Evolutionary conservation across 2,113 vertebrate genomes (phyloP).

Genomic region (Equus przewalskii): DNA sequence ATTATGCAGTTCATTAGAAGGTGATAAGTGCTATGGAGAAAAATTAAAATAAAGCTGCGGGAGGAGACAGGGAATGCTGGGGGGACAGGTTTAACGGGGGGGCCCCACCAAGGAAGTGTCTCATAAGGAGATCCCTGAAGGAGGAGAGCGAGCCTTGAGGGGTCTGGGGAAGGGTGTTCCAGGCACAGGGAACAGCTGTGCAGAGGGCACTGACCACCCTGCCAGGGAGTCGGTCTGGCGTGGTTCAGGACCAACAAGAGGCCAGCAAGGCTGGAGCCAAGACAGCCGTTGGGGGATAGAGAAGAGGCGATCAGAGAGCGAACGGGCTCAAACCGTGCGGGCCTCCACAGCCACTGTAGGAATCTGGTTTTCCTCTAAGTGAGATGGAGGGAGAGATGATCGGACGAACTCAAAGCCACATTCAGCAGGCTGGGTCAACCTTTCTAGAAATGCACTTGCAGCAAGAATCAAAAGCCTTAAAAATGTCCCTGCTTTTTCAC

Average conservation of each 20-base stretch:
- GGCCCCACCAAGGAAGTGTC: neutral
- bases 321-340: accelerated
- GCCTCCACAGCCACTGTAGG: neutral
- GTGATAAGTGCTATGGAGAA: neutral
- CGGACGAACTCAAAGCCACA: neutral
- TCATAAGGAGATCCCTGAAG: neutral
- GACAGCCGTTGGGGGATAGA: no score
- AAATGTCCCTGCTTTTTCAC: neutral
- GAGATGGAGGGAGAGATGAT: neutral
- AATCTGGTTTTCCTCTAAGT: neutral
- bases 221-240: neutral
- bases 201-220: neutral
- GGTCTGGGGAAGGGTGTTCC: neutral
- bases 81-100: neutral
- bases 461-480: neutral
- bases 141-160: neutral
- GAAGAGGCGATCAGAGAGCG: neutral
- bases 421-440: neutral
- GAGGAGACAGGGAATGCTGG: neutral
- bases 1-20: neutral
- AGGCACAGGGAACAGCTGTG: neutral
- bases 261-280: neutral
- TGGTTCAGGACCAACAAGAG: neutral
- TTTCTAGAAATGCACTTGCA: slow-evolving; percentile 11
- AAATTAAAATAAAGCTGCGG: neutral